phyloP scores from a whole-genome alignment of 2,888 invertebrate species.

The Corythucha ciliata region DNA sequence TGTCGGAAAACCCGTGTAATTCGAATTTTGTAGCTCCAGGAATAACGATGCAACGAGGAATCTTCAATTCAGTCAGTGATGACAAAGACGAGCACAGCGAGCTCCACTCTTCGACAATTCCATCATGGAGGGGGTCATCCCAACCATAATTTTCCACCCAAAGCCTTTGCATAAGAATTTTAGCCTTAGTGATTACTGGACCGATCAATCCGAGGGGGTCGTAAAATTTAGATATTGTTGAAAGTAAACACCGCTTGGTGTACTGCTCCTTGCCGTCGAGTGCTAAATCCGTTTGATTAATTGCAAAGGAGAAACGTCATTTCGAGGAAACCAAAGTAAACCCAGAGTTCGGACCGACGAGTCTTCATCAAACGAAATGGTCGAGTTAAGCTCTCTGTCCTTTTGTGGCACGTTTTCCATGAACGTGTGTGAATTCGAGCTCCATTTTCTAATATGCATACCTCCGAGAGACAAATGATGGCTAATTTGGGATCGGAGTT shows the following conservation, averaged over 20 bases:
- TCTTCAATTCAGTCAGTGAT: not conserved
- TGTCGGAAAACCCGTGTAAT: not conserved
- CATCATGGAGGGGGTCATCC: constrained; percentile 15
- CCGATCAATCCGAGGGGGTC: not conserved
- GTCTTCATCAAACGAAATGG: no score
- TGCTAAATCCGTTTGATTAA: no score
- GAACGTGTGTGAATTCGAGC: no score
- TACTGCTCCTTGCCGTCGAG: no score
- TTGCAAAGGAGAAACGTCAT: no score
- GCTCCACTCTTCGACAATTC: not conserved
- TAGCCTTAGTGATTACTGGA: constrained; percentile 3
- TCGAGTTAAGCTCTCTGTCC: no score
- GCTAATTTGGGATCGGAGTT: no score
- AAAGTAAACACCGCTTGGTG: not conserved
- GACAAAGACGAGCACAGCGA: not conserved
- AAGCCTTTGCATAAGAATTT: constrained; percentile 16
- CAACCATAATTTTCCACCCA: constrained; percentile 16
- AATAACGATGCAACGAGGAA: not conserved
- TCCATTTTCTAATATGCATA: no score
- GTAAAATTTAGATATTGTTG: not conserved
- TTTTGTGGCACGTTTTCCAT: no score
- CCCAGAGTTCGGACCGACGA: no score
- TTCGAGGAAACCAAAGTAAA: no score
- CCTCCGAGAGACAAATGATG: no score
- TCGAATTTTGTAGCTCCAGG: not conserved